These are phyloP conservation scores for Castor canadensis DNA, from an alignment of 2,113 vertebrate genomes.

Conservation along the genomic window DNA sequence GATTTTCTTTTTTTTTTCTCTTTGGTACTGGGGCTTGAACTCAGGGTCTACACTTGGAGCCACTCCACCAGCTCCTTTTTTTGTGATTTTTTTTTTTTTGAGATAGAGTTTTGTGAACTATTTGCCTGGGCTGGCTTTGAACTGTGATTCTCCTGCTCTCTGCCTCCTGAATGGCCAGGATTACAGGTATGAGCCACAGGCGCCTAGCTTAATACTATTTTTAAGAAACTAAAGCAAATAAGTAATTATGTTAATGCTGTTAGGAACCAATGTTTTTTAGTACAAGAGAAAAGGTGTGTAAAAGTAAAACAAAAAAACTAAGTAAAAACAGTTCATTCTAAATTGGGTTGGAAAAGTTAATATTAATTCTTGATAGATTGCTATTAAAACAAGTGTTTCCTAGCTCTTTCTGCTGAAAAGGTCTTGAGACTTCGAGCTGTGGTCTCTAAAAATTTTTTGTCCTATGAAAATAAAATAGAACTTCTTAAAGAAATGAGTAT, in stretches of 20 bases:
- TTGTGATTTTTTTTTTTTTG: no score
- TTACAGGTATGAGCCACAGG: no score
- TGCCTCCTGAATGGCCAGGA: no score
- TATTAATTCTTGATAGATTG: neutral
- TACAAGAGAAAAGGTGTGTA: neutral
- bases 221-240: neutral
- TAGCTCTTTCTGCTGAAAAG: neutral
- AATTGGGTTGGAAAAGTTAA: conserved; percentile 22
- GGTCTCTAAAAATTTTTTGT: neutral
- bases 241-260: neutral
- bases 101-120: no score
- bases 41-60: no score
- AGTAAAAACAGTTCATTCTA: neutral
- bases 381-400: neutral
- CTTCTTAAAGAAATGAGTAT: neutral
- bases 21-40: no score
- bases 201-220: no score
- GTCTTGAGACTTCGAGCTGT: neutral
- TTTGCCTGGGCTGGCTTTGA: no score
- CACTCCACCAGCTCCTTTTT: no score
- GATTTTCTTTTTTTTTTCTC: no score
- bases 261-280: neutral
- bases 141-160: no score
- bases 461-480: neutral
- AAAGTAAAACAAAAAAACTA: conserved; percentile 26